Percentiles rank a stretch among this genome's conserved stretches.
Evolutionary conservation across 2,888 invertebrate genomes (phyloP).

Genomic region (Yponomeuta malinellus): DNA sequence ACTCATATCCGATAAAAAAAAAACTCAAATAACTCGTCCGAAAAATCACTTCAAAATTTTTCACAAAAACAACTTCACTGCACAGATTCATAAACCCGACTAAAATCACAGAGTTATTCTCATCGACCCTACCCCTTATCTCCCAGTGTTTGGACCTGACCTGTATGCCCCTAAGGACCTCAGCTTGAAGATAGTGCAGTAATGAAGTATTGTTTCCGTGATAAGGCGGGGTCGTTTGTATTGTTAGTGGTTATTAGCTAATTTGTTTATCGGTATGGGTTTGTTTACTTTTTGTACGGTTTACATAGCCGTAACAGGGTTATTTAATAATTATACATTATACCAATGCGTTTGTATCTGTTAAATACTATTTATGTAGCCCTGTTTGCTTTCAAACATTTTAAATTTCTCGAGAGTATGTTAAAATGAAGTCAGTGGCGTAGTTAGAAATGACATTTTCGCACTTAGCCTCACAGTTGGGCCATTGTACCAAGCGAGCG

Average conservation of each 20-base stretch:
- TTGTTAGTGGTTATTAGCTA: background rate
- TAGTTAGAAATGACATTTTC: no score
- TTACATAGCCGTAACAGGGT: no score
- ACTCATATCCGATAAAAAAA: background rate
- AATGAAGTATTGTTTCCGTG: background rate
- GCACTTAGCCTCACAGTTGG: no score
- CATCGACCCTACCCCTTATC: background rate
- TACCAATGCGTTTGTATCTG: no score
- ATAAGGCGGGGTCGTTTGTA: background rate
- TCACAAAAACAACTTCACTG: background rate
- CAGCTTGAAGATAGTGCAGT: background rate
- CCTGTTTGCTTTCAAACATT: no score
- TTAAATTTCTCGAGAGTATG: no score
- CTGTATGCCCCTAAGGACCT: background rate
- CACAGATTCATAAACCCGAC: background rate
- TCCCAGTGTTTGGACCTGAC: background rate
- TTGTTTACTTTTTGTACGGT: background rate
- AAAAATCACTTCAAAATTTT: background rate
- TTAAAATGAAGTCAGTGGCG: no score
- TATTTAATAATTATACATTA: no score
- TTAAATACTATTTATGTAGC: no score
- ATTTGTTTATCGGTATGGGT: background rate
- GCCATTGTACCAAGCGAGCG: no score
- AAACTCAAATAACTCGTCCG: background rate
- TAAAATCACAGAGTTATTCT: background rate